Evolutionary conservation across 2,888 invertebrate genomes (phyloP), one percentile per base, ranked within the genome.

Genomic region (Morinoia aosen): DNA sequence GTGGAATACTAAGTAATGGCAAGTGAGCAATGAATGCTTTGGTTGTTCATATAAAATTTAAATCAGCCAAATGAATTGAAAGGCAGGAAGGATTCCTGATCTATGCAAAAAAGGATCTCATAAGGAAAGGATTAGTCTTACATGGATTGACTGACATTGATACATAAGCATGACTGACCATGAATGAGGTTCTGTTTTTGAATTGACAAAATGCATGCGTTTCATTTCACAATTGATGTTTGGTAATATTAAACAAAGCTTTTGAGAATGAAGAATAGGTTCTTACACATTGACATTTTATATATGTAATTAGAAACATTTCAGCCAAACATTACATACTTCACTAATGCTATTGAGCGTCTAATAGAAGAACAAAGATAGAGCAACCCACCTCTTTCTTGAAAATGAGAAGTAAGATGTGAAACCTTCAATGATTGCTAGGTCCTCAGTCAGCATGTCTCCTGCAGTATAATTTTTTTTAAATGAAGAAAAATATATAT

Each of bases 381-480:
- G 48, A 90, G 40, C 90, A 90, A 90, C 95, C 88, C 88, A 95
- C 96, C 97, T 97, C 95, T 97, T 97, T 95, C 97, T 97, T 25
- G 97, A 97, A 96, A 97, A 97, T 96, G 97, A 97, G 97, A 97
- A 98, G 97, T 97, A 98, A 0, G 97, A 97, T 95, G 97, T 97
- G 97, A 97, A 97, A 3, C 97, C 97, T 25, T 97, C 97, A n/a
- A 97, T 97, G 95, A 97, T 97, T 40, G 97, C 97, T 88, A 97
- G 97, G 1, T 97, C 97, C 96, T 97, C 97, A 97, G 97, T 97
- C 91, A 98, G 96, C 97, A 97, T 97, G 96, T 97, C 97, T 57
- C 97, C 97, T 97, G 97, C 12, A 97, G 97, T 95, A 88, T 95
- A 90, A 95, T 94, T 95, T 94, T 61, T 58, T 16, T 48, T 48